phyloP scores from a whole-genome alignment of 53 echinoderm and acorn worm genomes.

The Echinometra lucunter region DNA sequence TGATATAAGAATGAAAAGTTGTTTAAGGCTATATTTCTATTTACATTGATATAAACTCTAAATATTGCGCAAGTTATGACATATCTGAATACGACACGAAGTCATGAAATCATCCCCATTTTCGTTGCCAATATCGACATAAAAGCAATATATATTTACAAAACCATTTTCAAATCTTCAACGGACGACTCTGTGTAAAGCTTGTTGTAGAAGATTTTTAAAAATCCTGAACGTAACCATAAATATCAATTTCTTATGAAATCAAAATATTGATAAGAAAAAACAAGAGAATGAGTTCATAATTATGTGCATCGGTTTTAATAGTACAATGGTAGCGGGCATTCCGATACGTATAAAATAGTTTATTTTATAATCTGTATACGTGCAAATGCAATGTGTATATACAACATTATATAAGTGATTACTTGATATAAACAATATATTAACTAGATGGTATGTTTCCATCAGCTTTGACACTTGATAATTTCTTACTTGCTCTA shows the following conservation, averaged over 20 bases:
- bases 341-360: conserved; percentile 56
- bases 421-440: background rate
- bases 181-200: conserved; percentile 1
- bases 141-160: conserved; percentile 45
- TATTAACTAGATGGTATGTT: background rate
- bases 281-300: background rate
- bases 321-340: background rate
- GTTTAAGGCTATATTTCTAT: conserved; percentile 48
- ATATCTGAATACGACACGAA: conserved; percentile 36
- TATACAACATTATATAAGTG: conserved; percentile 38
- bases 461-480: background rate
- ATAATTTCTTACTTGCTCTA: conserved; percentile 32
- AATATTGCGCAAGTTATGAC: conserved; percentile 53
- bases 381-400: conserved; percentile 32
- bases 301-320: background rate
- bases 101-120: background rate
- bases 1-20: conserved; percentile 42
- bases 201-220: conserved; percentile 23
- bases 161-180: background rate
- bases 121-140: conserved; percentile 40
- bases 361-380: background rate
- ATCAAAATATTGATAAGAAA: background rate
- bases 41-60: conserved; percentile 52
- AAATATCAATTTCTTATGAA: conserved; percentile 25
- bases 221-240: conserved; percentile 3